Conservation (phyloP, 2,113 vertebrate genomes). For the Poeciliopsis turrubarensis region DNA sequence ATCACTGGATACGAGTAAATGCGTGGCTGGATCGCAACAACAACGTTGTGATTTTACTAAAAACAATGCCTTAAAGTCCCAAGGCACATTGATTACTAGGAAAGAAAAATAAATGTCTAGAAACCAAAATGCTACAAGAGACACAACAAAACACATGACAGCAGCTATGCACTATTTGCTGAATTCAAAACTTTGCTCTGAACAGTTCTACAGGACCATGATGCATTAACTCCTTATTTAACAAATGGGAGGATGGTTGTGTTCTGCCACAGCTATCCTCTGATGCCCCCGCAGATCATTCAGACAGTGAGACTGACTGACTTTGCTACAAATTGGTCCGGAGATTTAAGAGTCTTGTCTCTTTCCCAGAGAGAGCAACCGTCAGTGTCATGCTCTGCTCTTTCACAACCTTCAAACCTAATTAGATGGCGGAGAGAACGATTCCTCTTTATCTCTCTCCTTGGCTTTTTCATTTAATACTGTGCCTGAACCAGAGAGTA, state of each 20-base stretch:
- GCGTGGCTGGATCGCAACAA: too few species aligned
- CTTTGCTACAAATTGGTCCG: slow-evolving; percentile 67
- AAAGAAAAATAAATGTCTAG: background rate
- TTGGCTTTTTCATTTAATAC: slow-evolving; percentile 46
- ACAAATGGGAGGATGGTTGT: background rate
- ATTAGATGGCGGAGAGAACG: slow-evolving; percentile 55
- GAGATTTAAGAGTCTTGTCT: slow-evolving; percentile 56
- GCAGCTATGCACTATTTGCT: background rate
- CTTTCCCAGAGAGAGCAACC: slow-evolving; percentile 50
- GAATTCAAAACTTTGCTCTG: background rate
- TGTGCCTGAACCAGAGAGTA: slow-evolving; percentile 28
- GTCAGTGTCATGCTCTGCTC: slow-evolving; percentile 57
- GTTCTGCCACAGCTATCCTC: background rate
- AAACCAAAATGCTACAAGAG: background rate
- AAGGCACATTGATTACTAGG: background rate
- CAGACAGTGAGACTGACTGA: slow-evolving; percentile 50
- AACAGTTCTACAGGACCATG: background rate
- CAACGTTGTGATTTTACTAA: too few species aligned
- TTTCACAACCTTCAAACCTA: slow-evolving; percentile 69
- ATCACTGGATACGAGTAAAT: too few species aligned
- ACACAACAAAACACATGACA: background rate
- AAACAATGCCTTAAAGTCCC: background rate
- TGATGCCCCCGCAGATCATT: slow-evolving; percentile 26
- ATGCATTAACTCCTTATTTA: slow-evolving; percentile 15
- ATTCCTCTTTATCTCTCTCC: slow-evolving; percentile 54